These are phyloP conservation scores for Chelidonichthys spinosus DNA, from an alignment of 2,797 vertebrate genomes.

Conservation along the genomic window DNA sequence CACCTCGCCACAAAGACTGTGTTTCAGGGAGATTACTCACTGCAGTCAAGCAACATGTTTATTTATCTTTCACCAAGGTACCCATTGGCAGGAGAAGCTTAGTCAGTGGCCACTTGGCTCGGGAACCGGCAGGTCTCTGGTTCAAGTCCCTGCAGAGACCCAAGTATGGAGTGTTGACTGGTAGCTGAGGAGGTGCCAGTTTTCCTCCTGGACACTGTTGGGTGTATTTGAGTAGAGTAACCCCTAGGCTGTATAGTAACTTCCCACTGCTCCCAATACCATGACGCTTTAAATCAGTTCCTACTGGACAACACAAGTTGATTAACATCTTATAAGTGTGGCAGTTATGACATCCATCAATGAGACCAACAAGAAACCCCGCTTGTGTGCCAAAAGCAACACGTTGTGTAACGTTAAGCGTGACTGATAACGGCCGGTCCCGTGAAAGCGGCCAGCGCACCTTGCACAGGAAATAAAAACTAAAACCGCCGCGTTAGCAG, in stretches of 20 bases:
- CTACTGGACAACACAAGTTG: too few relatives aligned
- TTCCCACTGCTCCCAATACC: too few relatives aligned
- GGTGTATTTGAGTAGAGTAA: too few relatives aligned
- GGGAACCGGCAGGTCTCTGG: too few relatives aligned
- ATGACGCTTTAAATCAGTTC: too few relatives aligned
- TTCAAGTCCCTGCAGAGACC: too few relatives aligned
- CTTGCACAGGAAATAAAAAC: conserved; percentile 73
- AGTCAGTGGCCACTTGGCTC: too few relatives aligned
- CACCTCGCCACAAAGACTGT: neutral
- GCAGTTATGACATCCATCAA: neutral
- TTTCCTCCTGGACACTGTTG: too few relatives aligned
- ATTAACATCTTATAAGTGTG: neutral
- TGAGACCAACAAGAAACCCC: neutral
- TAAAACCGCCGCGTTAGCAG: conserved; percentile 54
- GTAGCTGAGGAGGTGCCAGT: too few relatives aligned
- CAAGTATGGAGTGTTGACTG: too few relatives aligned
- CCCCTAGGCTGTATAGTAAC: too few relatives aligned
- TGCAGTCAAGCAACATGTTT: neutral
- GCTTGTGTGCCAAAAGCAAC: neutral
- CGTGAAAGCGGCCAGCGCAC: conserved; percentile 56
- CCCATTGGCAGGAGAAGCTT: too few relatives aligned
- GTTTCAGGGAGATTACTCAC: neutral
- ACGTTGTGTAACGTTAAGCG: conserved; percentile 32
- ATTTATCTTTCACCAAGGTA: neutral
- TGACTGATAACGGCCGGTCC: conserved; percentile 26